Evolutionary conservation across 2,888 invertebrate species (phyloP).

Genomic region (Catonia carolina): DNA sequence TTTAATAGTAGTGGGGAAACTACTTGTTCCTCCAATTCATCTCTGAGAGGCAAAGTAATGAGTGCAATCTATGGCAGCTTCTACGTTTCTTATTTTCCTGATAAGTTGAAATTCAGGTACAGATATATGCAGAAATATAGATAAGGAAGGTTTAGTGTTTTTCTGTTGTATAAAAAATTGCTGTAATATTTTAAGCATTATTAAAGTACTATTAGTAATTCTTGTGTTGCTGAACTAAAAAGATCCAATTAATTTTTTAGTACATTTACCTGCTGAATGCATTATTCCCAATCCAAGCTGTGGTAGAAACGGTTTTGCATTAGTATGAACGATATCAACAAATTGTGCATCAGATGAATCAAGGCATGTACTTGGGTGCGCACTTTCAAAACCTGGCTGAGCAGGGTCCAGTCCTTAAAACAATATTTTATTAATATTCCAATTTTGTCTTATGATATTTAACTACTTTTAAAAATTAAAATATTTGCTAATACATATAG

Average conservation of each 20-base stretch:
- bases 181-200: too few species aligned
- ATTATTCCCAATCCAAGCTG: constrained; percentile 53
- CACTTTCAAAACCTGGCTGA: constrained; percentile 52
- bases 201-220: too few species aligned
- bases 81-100: too few species aligned
- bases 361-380: constrained; percentile 45
- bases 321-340: constrained; percentile 59
- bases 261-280: constrained; percentile 46
- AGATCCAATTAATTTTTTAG: too few species aligned
- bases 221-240: too few species aligned
- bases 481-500: not conserved
- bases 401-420: constrained; percentile 53
- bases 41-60: too few species aligned
- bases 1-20: not conserved
- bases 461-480: not conserved
- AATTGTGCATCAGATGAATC: constrained; percentile 52
- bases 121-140: too few species aligned
- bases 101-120: too few species aligned
- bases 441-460: not conserved
- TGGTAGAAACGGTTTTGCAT: constrained; percentile 47
- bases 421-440: not conserved
- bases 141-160: too few species aligned
- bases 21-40: not conserved
- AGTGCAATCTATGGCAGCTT: too few species aligned
- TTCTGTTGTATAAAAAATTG: too few species aligned